phyloP scores from a whole-genome alignment of 2,888 invertebrate species.

The Poecilus cupreus region DNA sequence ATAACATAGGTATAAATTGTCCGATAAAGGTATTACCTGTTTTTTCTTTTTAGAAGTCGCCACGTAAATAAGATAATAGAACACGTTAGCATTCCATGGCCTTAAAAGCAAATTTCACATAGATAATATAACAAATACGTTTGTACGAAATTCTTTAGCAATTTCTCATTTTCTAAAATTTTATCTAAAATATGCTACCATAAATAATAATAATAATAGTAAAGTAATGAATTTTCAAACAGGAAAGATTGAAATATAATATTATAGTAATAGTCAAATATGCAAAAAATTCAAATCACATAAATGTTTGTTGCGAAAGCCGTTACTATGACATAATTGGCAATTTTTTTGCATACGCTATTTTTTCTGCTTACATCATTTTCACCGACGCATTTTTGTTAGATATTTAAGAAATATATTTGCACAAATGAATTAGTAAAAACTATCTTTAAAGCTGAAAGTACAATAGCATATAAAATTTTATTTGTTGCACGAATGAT shows the following conservation, averaged over 20 bases:
- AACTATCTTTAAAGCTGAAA: not conserved
- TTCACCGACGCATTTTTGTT: not conserved
- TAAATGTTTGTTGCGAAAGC: not conserved
- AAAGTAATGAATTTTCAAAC: not conserved
- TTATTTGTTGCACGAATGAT: not conserved
- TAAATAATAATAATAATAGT: not conserved
- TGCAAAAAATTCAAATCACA: conserved; percentile 21
- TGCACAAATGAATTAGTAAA: not conserved
- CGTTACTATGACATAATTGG: conserved; percentile 22
- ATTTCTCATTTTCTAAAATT: not conserved
- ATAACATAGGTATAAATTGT: conserved; percentile 6
- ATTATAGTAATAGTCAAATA: not conserved
- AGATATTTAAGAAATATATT: no score
- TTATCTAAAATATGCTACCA: not conserved
- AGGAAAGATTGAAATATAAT: not conserved
- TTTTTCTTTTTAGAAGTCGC: not conserved
- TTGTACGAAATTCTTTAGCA: not conserved
- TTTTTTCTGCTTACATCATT: conserved; percentile 15
- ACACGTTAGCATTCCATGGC: not conserved
- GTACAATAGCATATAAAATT: not conserved
- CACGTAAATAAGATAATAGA: conserved; percentile 16
- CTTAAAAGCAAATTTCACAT: conserved; percentile 3
- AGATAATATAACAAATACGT: not conserved
- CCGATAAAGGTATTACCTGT: conserved; percentile 10
- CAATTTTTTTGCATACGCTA: conserved; percentile 7